Conservation (phyloP, 2,888 invertebrate genomes). For the Scrobipalpa costella region DNA sequence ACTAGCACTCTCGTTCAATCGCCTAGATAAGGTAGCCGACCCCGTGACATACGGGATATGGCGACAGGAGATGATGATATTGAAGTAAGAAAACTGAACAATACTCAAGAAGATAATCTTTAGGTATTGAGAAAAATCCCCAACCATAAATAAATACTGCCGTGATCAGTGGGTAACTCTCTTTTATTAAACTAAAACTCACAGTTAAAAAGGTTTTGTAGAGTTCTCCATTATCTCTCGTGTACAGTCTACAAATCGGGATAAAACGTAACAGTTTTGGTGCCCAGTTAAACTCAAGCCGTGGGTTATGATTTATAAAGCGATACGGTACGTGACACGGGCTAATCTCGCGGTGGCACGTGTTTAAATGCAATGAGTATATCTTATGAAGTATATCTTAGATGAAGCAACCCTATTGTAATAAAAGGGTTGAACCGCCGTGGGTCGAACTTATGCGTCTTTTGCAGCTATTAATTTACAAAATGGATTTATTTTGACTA, state of each 20-base stretch:
- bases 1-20: too few species aligned
- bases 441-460: background rate
- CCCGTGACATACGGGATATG: too few species aligned
- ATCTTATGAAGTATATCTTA: slow-evolving; percentile 6
- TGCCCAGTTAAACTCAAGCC: slow-evolving; percentile 3
- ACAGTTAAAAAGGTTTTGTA: too few species aligned
- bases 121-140: too few species aligned
- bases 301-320: slow-evolving; percentile 70
- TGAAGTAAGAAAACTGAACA: too few species aligned
- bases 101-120: too few species aligned
- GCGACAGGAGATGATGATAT: too few species aligned
- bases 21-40: too few species aligned
- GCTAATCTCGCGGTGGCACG: slow-evolving; percentile 48
- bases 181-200: too few species aligned
- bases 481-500: background rate
- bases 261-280: background rate
- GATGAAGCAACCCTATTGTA: background rate
- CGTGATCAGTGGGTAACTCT: too few species aligned
- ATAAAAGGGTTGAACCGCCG: background rate
- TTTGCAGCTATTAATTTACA: background rate
- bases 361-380: slow-evolving; percentile 17
- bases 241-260: background rate
- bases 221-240: background rate
- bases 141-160: too few species aligned
- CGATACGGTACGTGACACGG: slow-evolving; percentile 62